Conservation (phyloP, 2,113 vertebrate species). For the Erpornis zantholeuca region DNA sequence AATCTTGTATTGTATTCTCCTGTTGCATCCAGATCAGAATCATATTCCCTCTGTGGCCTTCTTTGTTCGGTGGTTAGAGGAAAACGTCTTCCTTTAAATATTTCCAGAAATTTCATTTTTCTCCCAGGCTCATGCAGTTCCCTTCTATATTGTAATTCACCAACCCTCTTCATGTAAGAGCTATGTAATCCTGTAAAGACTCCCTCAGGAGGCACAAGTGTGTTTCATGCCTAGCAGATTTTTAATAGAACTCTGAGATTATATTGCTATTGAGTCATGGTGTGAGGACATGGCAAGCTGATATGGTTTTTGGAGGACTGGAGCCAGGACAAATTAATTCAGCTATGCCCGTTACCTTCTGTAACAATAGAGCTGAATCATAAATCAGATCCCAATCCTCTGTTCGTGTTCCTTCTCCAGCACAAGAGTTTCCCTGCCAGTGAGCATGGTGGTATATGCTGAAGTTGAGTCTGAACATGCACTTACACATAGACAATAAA, state of each 20-base stretch:
- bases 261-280: background rate
- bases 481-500: background rate
- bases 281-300: background rate
- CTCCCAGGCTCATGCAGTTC: background rate
- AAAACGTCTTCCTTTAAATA: background rate
- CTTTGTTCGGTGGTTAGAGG: background rate
- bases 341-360: background rate
- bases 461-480: background rate
- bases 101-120: background rate
- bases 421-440: background rate
- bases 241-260: background rate
- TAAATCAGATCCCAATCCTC: background rate
- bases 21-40: background rate
- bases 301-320: background rate
- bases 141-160: background rate
- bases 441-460: background rate
- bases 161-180: fast-evolving
- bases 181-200: background rate
- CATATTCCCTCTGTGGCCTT: background rate
- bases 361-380: background rate
- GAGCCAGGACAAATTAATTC: background rate
- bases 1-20: background rate
- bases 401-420: background rate
- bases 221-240: background rate
- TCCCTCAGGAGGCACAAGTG: background rate